Base-by-base conservation (phyloP, 2,113 vertebrate species). In the Columba livia region DNA sequence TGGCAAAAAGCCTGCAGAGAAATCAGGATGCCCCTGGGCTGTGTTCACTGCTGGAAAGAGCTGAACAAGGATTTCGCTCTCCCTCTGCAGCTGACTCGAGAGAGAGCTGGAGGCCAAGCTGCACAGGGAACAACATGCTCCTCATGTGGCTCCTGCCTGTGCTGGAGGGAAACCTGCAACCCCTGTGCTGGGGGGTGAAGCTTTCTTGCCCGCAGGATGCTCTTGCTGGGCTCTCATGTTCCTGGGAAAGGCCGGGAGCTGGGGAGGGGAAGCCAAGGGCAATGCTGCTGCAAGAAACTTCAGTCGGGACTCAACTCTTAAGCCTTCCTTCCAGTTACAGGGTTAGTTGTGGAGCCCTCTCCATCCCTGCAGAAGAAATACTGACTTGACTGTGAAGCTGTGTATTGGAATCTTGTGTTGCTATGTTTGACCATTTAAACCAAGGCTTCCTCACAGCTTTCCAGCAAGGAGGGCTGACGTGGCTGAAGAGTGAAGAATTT, bases 81-180 rank as follows among this genome's bases (percentile, higher is more conserved):
- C 26, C 20, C 20, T 62, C 16, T 60, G 70, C 3, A 13, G 23
- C 74, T 66, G 56, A 11, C 19, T 42, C 3, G 31, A 42, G 61
- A 54, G 38, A 38, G 14, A 34, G 6, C 4, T 2, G 5, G 57
- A 81, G 29, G 60, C 15, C 65, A 78, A 74, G n/a, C 56, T 66
- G 0, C 1, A 2, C 38, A 0, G 0, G 6, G 40, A 34, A 26
- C n/a, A 26, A 0, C 0, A 0, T 3, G 5, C 17, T 85, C 32
- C 40, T 75, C 6, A 0, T 1, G 5, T 19, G 57, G 48, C 62
- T 92, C 57, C 71, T 92, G 42, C 25, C 62, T 3, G 0, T 64
- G 25, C 73, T 57, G 29, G 31, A 51, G 50, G 58, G 20, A 28
- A 74, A 9, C 34, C 31, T 11, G 9, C 66, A 85, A 9, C 4